phyloP scores from a whole-genome alignment of 2,888 invertebrate genomes.

The Oligia latruncula region DNA sequence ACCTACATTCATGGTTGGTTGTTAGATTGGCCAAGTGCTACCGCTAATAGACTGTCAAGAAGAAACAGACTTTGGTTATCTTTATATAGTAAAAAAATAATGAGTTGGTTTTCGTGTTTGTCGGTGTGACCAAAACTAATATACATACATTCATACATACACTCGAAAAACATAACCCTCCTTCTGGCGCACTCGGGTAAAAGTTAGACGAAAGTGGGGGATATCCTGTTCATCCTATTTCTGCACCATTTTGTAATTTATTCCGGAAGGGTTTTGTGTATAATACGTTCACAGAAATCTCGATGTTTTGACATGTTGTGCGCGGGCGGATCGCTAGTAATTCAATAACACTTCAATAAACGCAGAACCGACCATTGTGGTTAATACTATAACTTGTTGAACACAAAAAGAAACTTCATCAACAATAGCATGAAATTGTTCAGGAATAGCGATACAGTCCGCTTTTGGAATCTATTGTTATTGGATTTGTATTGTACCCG shows the following conservation, averaged over 20 bases:
- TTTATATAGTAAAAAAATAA: neutral
- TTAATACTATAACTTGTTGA: neutral
- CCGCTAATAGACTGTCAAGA: neutral
- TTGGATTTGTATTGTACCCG: neutral
- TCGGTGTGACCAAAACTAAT: too few species aligned
- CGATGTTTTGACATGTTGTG: neutral
- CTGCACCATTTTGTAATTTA: neutral
- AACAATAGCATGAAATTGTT: constrained; percentile 11
- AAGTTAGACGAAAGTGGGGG: too few species aligned
- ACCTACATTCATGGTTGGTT: neutral
- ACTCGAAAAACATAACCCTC: too few species aligned
- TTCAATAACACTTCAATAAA: neutral
- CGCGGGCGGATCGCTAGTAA: neutral
- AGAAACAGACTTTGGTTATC: neutral
- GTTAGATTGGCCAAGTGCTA: neutral
- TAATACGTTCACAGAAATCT: neutral
- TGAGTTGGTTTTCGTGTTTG: neutral
- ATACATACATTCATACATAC: too few species aligned
- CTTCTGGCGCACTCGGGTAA: too few species aligned
- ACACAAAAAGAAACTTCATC: constrained; percentile 8
- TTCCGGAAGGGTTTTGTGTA: neutral
- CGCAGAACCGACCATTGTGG: neutral
- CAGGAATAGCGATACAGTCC: neutral
- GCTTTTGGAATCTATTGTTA: constrained; percentile 8
- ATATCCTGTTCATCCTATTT: too few species aligned